Base-by-base conservation (phyloP, 2,797 vertebrate species). In the Odontamblyopus lacepedii region DNA sequence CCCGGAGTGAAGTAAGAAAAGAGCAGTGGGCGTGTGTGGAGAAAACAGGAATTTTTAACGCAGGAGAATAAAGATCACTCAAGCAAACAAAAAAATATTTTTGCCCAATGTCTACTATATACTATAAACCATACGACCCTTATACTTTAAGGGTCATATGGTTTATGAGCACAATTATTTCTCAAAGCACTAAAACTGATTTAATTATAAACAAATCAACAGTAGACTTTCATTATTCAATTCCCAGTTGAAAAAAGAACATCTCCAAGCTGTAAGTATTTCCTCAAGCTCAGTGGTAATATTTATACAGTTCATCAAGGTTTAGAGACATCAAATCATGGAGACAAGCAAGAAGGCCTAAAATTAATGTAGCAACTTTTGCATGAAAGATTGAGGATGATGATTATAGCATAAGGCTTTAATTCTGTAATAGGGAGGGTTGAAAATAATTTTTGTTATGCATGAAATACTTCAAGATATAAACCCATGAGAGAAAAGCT, bases 381-480 rank as follows among this genome's bases (percentile, higher is more conserved):
- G 70, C 71, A 76, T 80, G 69, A 83, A 72, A 69, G 35, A 57
- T 68, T 72, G 27, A 80, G 55, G 27, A 61, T 67, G 59, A 12
- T 51, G 44, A 26, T 44, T 77, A 12, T 26, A 8, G 26, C 19
- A 15, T 59, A 41, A 66, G 13, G 35, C 55, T 57, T 50, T 7
- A 60, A 63, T 74, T 66, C 53, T 57, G 27, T 81, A 67, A 62
- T 26, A 78, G 67, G n/a, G 61, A 48, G 4, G 70, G 78, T 59
- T 71, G 4, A 74, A 73, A 73, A 61, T 69, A 71, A 35, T 77
- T 74, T 78, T 75, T 73, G 70, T 73, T 81, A 70, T 70, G 57
- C 50, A 41, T 73, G 78, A 69, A 86, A 88, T 83, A 66, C 81
- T 85, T 81, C 61, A 78, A 66, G 64, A 70, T 79, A 87, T 78